These are phyloP conservation scores for Chrysocyon brachyurus DNA, from an alignment of 2,797 vertebrate species.

Conservation along the genomic window DNA sequence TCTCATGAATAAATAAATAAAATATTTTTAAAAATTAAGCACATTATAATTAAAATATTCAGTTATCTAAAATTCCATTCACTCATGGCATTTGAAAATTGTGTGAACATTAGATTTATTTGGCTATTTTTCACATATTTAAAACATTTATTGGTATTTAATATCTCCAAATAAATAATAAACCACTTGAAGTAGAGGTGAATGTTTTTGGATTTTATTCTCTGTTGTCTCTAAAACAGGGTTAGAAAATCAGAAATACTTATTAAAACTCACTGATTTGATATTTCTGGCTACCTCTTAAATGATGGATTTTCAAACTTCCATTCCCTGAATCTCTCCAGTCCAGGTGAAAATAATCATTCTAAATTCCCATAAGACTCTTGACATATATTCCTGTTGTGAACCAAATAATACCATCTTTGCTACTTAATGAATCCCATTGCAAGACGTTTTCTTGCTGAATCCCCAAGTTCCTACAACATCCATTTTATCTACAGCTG, in stretches of 20 bases:
- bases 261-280: background rate
- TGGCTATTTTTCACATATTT: background rate
- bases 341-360: conserved; percentile 64
- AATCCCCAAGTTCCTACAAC: conserved; percentile 45
- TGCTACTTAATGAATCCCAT: conserved; percentile 76
- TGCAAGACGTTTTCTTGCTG: conserved; percentile 67
- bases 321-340: conserved; percentile 5
- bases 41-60: background rate
- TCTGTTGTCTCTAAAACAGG: background rate
- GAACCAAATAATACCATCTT: background rate
- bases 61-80: conserved; percentile 16
- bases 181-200: background rate
- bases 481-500: conserved; percentile 53
- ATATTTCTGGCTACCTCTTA: background rate
- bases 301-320: conserved; percentile 36
- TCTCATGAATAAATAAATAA: too few species aligned
- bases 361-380: conserved; percentile 58
- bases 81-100: background rate
- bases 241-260: background rate
- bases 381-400: conserved; percentile 44
- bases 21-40: background rate
- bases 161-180: background rate
- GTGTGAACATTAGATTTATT: background rate
- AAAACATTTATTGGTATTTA: background rate
- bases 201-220: conserved; percentile 34